Conservation (phyloP, 2,888 invertebrate genomes). For the Diplolepis rosae region DNA sequence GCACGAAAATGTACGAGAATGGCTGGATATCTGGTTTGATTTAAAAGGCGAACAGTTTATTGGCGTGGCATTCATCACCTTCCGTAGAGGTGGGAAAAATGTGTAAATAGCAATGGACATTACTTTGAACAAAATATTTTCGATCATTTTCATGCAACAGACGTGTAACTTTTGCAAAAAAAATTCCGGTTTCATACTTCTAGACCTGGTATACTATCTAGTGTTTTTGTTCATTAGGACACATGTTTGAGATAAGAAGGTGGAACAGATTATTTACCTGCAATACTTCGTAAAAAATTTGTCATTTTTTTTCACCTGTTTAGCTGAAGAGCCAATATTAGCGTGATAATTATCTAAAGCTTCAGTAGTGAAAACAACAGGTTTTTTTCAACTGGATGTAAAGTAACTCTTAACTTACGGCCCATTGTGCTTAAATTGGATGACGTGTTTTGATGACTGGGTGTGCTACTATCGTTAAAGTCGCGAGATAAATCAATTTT, state of each 20-base stretch:
- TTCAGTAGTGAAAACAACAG: conserved; percentile 18
- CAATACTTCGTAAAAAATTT: conserved; percentile 1
- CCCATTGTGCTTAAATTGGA: conserved; percentile 5
- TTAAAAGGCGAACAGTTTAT: too few relatives aligned
- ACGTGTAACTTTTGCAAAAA: too few relatives aligned
- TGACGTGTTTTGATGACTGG: conserved; percentile 4
- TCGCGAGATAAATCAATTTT: conserved; percentile 11
- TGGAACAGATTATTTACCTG: conserved; percentile 14
- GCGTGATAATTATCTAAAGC: conserved; percentile 9
- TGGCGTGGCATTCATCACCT: too few relatives aligned
- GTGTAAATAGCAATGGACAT: too few relatives aligned
- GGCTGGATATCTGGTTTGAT: too few relatives aligned
- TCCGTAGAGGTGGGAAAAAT: too few relatives aligned
- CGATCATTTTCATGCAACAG: too few relatives aligned
- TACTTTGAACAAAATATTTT: too few relatives aligned
- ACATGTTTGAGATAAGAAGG: conserved; percentile 19
- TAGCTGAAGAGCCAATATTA: conserved; percentile 17
- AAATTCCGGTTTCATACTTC: too few relatives aligned
- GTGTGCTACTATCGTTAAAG: conserved; percentile 1
- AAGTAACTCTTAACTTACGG: conserved; percentile 23
- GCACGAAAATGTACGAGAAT: too few relatives aligned
- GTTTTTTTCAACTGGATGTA: conserved; percentile 16
- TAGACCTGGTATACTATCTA: conserved; percentile 25
- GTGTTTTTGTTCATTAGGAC: conserved; percentile 12
- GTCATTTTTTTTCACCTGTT: conserved; percentile 15